Evolutionary conservation across 2,888 invertebrate genomes (phyloP), one percentile per base, ranked within the genome.

Genomic region (Harpagoxenus sublaevis): DNA sequence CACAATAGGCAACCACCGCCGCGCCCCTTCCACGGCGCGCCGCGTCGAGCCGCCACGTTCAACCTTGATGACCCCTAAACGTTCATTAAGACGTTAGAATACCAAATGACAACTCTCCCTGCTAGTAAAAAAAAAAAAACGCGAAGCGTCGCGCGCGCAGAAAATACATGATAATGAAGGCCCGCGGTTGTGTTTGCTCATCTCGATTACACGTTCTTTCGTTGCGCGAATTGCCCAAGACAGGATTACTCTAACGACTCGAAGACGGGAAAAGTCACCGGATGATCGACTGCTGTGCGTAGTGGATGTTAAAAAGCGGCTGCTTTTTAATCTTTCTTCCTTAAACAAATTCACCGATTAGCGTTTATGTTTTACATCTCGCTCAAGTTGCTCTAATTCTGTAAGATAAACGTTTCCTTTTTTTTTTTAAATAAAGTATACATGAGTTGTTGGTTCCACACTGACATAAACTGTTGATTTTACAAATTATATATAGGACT

Each of bases 41-140:
- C 71, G 71, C 89, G 35, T 65, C 65, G 65, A 53, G 55, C 84
- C 78, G 68, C 66, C 77, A 83, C 77, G 62, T 74, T 81, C 91
- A 92, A 93, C 94, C 93, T 93, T 93, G 93, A 90, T 91, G 92
- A 92, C 92, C 91, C 91, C 92, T 91, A 89, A 93, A 92, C 86
- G 71, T 82, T 83, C 74, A 45, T 87, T 86, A 85, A 70, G 66
- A 3, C 73, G 62, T n/a, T 57, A 71, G 65, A 31, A 28, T 65
- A 42, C 66, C 39, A 55, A 83, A 74, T 74, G 62, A 77, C 66
- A 51, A 12, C n/a, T 66, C 48, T 57, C 35, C 65, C 31, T 28
- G 28, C 9, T 45, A 23, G 75, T 48, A 60, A 48, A 79, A 57
- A 70, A 57, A 70, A 35, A 35, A 35, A 35, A 57, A 68, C 15